phyloP scores from a whole-genome alignment of 2,113 vertebrate species.

The Oreocharis arfaki region DNA sequence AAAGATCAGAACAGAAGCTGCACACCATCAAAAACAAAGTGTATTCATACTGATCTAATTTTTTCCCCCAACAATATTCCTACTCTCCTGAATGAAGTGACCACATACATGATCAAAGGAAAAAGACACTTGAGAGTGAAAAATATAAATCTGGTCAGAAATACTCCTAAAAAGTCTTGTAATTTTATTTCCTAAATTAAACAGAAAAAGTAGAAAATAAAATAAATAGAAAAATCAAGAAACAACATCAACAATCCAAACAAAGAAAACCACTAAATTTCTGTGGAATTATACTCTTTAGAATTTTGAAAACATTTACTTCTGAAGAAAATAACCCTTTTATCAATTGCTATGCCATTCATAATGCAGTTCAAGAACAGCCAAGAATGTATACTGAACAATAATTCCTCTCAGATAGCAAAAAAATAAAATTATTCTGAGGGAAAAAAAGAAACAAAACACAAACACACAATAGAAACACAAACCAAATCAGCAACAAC shows the following conservation, averaged over 20 bases:
- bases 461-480: not conserved
- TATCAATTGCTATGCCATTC: not conserved
- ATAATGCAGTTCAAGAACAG: not conserved
- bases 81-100: not conserved
- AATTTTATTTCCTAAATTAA: not conserved
- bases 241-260: not conserved
- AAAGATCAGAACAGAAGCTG: not conserved
- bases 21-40: not conserved
- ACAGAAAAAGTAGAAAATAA: not conserved
- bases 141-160: not conserved
- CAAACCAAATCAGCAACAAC: not conserved
- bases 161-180: not conserved
- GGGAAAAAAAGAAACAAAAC: accelerated
- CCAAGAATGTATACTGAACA: not conserved
- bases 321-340: not conserved
- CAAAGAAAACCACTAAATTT: not conserved
- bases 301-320: not conserved
- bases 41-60: not conserved
- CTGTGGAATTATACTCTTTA: not conserved
- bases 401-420: not conserved
- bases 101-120: not conserved
- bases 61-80: not conserved
- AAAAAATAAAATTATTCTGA: not conserved
- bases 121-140: not conserved
- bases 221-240: not conserved